phyloP scores from a whole-genome alignment of 2,797 vertebrate genomes.

The Natrix natrix region DNA sequence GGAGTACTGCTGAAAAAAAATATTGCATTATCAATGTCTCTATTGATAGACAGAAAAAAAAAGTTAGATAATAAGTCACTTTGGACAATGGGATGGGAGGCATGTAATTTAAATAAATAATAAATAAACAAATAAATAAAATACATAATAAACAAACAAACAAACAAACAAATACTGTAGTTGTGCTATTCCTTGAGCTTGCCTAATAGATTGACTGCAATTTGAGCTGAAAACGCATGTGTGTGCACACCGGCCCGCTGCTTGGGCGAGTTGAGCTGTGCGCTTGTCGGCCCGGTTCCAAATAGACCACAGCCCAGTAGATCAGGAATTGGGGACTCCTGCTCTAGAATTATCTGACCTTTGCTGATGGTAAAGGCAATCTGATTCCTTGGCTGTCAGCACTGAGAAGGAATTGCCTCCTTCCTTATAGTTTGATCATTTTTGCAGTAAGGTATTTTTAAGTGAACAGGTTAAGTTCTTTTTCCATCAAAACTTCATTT shows the following conservation, averaged over 20 bases:
- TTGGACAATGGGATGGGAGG: not conserved
- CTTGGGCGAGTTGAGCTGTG: not conserved
- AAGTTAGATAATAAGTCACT: not conserved
- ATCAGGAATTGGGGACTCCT: not conserved
- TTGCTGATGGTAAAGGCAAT: not conserved
- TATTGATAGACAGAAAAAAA: not conserved
- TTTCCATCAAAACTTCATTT: too few relatives aligned
- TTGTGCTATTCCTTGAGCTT: not conserved
- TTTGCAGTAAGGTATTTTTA: not conserved
- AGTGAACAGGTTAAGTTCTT: not conserved
- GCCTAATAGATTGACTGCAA: not conserved
- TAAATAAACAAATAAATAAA: too few relatives aligned
- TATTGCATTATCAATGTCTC: not conserved
- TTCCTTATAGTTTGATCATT: not conserved
- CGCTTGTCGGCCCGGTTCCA: accelerated
- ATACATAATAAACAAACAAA: too few relatives aligned
- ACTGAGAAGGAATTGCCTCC: not conserved
- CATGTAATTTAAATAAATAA: not conserved
- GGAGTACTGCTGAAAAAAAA: not conserved
- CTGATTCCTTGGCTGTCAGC: not conserved
- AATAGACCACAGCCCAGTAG: not conserved
- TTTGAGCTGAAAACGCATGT: not conserved
- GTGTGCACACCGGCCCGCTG: not conserved
- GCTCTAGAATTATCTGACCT: not conserved
- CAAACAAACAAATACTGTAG: too few relatives aligned